Evolutionary conservation across 2,113 vertebrate species (phyloP).

Genomic region (Pterocles gutturalis): DNA sequence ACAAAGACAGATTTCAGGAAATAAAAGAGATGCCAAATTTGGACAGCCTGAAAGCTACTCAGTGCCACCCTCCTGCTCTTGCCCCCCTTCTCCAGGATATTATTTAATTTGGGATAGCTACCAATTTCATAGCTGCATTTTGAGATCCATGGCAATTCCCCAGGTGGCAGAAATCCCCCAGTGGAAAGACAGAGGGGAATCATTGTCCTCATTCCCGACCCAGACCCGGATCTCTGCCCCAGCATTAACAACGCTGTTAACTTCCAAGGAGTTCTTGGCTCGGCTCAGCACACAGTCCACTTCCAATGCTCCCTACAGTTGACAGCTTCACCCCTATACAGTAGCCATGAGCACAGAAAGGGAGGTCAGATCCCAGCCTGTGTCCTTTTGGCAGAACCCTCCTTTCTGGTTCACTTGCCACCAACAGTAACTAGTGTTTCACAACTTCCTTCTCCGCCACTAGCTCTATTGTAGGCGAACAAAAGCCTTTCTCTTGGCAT

Average conservation of each 20-base stretch:
- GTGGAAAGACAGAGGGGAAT: neutral
- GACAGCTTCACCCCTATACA: neutral
- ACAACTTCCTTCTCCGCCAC: conserved; percentile 15
- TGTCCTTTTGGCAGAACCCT: neutral
- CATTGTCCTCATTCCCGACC: neutral
- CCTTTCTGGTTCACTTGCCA: conserved; percentile 23
- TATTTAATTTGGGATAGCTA: neutral
- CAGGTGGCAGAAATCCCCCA: neutral
- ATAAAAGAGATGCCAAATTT: neutral
- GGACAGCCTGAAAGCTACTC: neutral
- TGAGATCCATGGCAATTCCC: neutral
- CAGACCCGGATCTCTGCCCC: neutral
- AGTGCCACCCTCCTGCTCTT: neutral
- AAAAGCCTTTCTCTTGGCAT: conserved; percentile 54
- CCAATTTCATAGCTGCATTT: neutral
- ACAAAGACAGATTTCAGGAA: neutral
- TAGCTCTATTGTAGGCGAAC: neutral
- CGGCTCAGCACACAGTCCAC: neutral
- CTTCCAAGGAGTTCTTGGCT: conserved; percentile 12
- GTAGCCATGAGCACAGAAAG: neutral
- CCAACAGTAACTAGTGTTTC: conserved; percentile 15
- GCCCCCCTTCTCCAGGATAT: neutral
- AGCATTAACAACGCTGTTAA: neutral
- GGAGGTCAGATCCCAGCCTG: conserved; percentile 27
- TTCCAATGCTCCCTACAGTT: neutral